Evolutionary conservation across 1,140 invertebrate genomes (phyloP).

Genomic region (Habropoda laboriosa): DNA sequence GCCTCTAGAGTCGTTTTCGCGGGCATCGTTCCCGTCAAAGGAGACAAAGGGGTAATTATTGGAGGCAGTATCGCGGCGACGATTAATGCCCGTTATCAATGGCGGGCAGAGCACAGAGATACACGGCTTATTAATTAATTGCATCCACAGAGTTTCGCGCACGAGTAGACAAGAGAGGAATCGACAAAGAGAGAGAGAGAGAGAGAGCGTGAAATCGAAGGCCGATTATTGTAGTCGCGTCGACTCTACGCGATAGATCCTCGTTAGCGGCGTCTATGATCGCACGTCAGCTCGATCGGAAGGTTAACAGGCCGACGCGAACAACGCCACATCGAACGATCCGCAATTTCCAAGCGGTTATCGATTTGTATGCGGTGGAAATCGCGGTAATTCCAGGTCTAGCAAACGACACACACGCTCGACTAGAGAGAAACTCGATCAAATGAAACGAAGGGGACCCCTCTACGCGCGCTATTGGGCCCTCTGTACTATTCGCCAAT

Average conservation of each 20-base stretch:
- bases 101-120: slow-evolving; percentile 8
- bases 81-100: slow-evolving; percentile 51
- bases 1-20: slow-evolving; percentile 22
- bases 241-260: slow-evolving; percentile 26
- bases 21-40: neutral
- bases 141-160: neutral
- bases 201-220: slow-evolving; percentile 14
- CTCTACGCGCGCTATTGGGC: too few species aligned
- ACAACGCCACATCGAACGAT: slow-evolving; percentile 30
- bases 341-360: slow-evolving; percentile 32
- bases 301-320: slow-evolving; percentile 53
- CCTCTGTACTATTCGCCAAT: slow-evolving; percentile 17
- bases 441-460: slow-evolving; percentile 1
- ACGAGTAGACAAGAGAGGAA: neutral
- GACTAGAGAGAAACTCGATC: neutral
- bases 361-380: slow-evolving; percentile 36
- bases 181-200: neutral
- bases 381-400: slow-evolving; percentile 37
- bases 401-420: too few species aligned
- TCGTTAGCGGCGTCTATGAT: slow-evolving; percentile 44
- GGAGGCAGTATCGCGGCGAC: slow-evolving; percentile 23
- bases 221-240: slow-evolving; percentile 31
- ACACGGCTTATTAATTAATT: slow-evolving; percentile 60
- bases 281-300: slow-evolving; percentile 35
- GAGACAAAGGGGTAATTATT: slow-evolving; percentile 59